Conservation (phyloP, 2,797 vertebrate genomes). For the Synanceia verrucosa region DNA sequence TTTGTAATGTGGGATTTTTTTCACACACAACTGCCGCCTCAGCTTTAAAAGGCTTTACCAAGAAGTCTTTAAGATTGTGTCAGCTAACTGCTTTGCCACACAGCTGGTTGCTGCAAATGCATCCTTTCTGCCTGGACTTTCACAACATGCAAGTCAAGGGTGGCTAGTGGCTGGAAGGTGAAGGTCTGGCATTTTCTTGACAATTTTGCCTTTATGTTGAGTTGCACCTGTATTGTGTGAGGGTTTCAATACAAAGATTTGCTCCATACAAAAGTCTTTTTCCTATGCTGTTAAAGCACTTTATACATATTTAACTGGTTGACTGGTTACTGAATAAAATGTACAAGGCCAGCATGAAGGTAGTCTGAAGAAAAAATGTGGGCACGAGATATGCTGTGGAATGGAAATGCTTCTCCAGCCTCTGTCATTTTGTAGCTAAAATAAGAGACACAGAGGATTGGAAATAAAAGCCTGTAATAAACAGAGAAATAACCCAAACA, state of each 20-base stretch:
- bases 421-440: constrained; percentile 37
- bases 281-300: constrained; percentile 45
- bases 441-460: constrained; percentile 16
- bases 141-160: not conserved
- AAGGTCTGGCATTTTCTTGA: constrained; percentile 36
- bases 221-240: constrained; percentile 17
- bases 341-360: constrained; percentile 49
- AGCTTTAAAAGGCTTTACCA: constrained; percentile 89
- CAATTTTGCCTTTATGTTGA: constrained; percentile 40
- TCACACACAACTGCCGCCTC: constrained; percentile 80
- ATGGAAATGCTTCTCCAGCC: constrained; percentile 24
- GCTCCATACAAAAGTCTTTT: constrained; percentile 41
- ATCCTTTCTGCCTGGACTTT: constrained; percentile 18
- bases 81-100: constrained; percentile 29
- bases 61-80: constrained; percentile 46
- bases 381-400: constrained; percentile 22
- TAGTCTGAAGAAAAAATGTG: constrained; percentile 24
- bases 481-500: constrained; percentile 23
- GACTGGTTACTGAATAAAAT: constrained; percentile 41
- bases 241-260: constrained; percentile 31
- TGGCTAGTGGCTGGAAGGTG: no score
- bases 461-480: constrained; percentile 23
- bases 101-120: constrained; percentile 45
- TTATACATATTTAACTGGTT: constrained; percentile 43
- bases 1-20: constrained; percentile 49